Base-by-base conservation (phyloP, 2,797 vertebrate genomes). In the Cossypha heuglini region DNA sequence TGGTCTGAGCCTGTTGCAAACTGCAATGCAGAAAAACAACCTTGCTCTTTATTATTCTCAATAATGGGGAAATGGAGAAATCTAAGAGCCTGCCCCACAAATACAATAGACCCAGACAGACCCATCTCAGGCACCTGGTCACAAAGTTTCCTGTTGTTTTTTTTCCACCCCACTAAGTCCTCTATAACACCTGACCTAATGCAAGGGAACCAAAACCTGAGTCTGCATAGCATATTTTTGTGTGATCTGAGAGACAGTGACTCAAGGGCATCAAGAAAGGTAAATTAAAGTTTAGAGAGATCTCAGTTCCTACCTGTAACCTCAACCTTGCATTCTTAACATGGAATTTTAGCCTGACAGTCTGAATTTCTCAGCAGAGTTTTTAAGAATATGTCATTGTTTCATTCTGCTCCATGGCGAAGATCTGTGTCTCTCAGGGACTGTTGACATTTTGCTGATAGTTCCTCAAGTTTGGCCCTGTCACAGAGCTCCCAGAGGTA, bases 361-460 rank as follows among this genome's bases (percentile, higher is more conserved):
- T 78, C 79, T 42, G 58, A 85, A 83, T 91, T 95, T 94, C 67
- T 95, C 11, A 0, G 62, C 89, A 68, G 75, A 92, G 63, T 67
- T 93, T 92, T 86, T 88, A 91, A 85, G 92, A 88, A 46, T 54
- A 28, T 63, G 85, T 81, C 51, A 33, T 42, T 78, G 62, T 88
- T 90, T 93, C 63, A 17, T 75, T 90, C 43, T 73, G 76, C 43
- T 94, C 76, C 3, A 0, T 86, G 91, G 49, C 0, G 1, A 75
- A 83, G 73, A 76, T 88, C 5, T 0, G 2, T 61, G 49, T 93
- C 82, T 96, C 79, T 96, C 62, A 42, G 93, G 85, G 66, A 63
- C 55, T 73, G 91, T 26, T 93, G 87, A 79, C 73, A 76, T 91
- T 96, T 95, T 94, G 69, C 73, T 94, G 89, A 3, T 91, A 66